Evolutionary conservation across 2,113 vertebrate species (phyloP).

Genomic region (Echinops telfairi): DNA sequence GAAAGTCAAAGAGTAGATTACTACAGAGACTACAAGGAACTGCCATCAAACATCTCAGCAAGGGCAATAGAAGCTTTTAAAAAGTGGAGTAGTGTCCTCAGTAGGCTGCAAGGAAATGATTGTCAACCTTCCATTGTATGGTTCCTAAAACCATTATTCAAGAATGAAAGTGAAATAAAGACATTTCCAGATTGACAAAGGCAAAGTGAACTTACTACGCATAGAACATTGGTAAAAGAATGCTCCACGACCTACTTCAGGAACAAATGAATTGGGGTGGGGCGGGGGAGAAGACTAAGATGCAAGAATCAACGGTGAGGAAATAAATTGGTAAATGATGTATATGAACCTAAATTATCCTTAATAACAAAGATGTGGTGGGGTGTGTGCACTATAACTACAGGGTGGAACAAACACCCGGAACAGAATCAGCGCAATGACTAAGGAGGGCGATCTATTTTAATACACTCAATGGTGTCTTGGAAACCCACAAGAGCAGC

Average conservation of each 20-base stretch:
- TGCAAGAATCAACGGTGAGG: constrained; percentile 24
- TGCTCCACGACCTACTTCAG: neutral
- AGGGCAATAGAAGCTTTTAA: constrained; percentile 17
- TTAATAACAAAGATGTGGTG: neutral
- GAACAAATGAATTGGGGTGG: neutral
- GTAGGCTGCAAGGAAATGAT: neutral
- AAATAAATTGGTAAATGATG: constrained; percentile 47
- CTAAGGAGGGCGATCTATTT: neutral
- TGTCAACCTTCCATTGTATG: neutral
- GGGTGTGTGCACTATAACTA: neutral
- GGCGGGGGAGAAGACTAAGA: neutral
- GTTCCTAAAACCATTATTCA: neutral
- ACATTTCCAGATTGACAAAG: constrained; percentile 48
- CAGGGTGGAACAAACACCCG: neutral
- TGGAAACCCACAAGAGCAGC: too few relatives aligned
- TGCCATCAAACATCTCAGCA: neutral
- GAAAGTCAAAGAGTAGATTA: constrained; percentile 42
- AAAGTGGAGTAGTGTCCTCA: neutral
- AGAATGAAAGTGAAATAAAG: constrained; percentile 40
- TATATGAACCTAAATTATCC: constrained; percentile 24
- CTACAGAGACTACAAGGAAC: neutral
- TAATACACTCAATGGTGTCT: neutral
- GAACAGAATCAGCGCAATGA: neutral
- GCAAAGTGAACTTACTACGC: constrained; percentile 9
- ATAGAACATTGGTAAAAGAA: constrained; percentile 28